Evolutionary conservation across 2,797 vertebrate genomes (phyloP).

Genomic region (Furcifer pardalis): DNA sequence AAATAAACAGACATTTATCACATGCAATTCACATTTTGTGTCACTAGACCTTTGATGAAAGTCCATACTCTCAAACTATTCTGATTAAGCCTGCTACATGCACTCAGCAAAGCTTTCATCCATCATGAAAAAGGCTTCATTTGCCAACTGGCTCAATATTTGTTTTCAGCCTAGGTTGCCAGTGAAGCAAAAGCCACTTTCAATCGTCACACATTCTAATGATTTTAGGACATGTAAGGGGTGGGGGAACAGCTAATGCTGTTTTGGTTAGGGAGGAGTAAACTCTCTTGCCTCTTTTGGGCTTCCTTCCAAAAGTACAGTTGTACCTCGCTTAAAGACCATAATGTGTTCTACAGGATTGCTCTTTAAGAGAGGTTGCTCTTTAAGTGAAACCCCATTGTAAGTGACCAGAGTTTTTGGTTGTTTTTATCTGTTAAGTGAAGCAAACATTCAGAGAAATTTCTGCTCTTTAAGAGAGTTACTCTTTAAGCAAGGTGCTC

Average conservation of each 20-base stretch:
- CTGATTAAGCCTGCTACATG: not conserved
- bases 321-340: too few species aligned
- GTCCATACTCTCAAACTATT: not conserved
- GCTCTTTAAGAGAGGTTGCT: too few species aligned
- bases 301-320: constrained; percentile 6
- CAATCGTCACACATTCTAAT: not conserved
- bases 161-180: not conserved
- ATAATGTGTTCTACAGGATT: too few species aligned
- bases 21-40: not conserved
- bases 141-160: not conserved
- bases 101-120: not conserved
- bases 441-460: too few species aligned
- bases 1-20: not conserved
- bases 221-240: not conserved
- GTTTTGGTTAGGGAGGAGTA: not conserved
- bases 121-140: not conserved
- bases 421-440: too few species aligned
- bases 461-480: too few species aligned
- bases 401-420: too few species aligned
- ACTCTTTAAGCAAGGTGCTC: too few species aligned
- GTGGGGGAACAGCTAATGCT: not conserved
- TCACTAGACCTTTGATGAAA: not conserved
- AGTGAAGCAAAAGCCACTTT: not conserved
- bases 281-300: not conserved
- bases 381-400: too few species aligned